A percentile compares a stretch with the other conserved stretches of the same genome.
phyloP scores from a whole-genome alignment of 2,888 invertebrate species.

The Drosophila mimica region DNA sequence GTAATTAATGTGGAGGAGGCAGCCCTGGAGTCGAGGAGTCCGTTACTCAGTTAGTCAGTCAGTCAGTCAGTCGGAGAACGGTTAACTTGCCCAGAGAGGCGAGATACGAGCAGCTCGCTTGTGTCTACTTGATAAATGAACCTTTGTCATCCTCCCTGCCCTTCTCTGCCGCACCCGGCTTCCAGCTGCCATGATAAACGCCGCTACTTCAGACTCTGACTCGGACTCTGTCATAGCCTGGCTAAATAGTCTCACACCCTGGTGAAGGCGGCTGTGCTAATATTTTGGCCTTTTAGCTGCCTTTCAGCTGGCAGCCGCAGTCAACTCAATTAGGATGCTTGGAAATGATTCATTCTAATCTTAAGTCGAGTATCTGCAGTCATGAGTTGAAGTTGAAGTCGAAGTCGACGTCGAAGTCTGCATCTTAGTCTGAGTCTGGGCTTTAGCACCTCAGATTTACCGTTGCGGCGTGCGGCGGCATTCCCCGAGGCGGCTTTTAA shows the following conservation, averaged over 20 bases:
- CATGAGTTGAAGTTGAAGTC: conserved; percentile 61
- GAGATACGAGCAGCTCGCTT: conserved; percentile 69
- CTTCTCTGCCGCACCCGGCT: conserved; percentile 28
- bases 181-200: conserved; percentile 64
- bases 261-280: conserved; percentile 62
- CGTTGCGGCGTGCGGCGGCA: conserved; percentile 64
- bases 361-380: conserved; percentile 77
- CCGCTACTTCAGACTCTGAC: conserved; percentile 47
- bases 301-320: conserved; percentile 41
- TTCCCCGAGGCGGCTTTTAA: conserved; percentile 61
- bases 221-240: conserved; percentile 33
- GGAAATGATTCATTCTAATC: conserved; percentile 79
- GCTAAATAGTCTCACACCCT: conserved; percentile 77
- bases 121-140: conserved; percentile 70
- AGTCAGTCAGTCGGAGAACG: conserved; percentile 56
- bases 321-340: conserved; percentile 79
- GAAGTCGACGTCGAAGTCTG: conserved; percentile 14
- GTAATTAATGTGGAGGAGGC: conserved; percentile 67
- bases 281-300: conserved; percentile 69
- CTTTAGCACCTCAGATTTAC: conserved; percentile 53
- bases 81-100: conserved; percentile 68
- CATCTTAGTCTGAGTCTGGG: conserved; percentile 22
- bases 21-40: conserved; percentile 26
- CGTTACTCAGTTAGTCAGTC: conserved; percentile 36
- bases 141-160: conserved; percentile 57